Percentiles rank a stretch among this genome's conserved stretches.
Evolutionary conservation across 2,888 invertebrate genomes (phyloP).

Genomic region (Byasa hedistus): DNA sequence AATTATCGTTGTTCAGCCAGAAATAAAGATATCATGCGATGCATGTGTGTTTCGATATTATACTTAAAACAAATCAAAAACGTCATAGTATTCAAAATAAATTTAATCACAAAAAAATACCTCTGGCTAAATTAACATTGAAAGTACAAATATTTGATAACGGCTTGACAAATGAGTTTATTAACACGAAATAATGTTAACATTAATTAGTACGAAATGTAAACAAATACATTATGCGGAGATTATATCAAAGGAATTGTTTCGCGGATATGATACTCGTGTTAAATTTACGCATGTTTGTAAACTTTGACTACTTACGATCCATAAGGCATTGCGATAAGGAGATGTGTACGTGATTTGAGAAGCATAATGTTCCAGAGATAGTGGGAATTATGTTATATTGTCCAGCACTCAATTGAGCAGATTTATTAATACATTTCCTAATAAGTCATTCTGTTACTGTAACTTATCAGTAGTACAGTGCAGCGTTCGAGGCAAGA

Average conservation of each 20-base stretch:
- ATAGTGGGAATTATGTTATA: background rate
- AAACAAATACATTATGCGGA: conserved; percentile 6
- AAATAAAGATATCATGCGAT: too few species aligned
- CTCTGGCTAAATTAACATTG: background rate
- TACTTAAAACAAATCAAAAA: too few species aligned
- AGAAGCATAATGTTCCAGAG: conserved; percentile 41
- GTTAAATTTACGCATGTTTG: conserved; percentile 28
- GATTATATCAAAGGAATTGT: conserved; percentile 20
- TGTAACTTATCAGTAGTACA: too few species aligned
- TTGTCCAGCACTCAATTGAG: background rate
- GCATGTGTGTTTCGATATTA: too few species aligned
- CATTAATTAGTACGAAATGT: conserved; percentile 7
- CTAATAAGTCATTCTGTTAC: background rate
- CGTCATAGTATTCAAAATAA: too few species aligned
- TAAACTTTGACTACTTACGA: conserved; percentile 24
- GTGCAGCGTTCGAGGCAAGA: too few species aligned
- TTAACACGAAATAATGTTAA: background rate
- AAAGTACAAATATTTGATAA: background rate
- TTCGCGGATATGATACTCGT: conserved; percentile 8
- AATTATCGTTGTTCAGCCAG: too few species aligned
- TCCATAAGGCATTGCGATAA: conserved; percentile 46
- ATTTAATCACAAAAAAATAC: background rate
- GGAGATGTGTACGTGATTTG: conserved; percentile 67
- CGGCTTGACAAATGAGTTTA: background rate
- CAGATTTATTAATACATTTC: background rate